These are phyloP conservation scores for Philonicus albiceps DNA, from an alignment of 2,888 invertebrate species.

Conservation along the genomic window DNA sequence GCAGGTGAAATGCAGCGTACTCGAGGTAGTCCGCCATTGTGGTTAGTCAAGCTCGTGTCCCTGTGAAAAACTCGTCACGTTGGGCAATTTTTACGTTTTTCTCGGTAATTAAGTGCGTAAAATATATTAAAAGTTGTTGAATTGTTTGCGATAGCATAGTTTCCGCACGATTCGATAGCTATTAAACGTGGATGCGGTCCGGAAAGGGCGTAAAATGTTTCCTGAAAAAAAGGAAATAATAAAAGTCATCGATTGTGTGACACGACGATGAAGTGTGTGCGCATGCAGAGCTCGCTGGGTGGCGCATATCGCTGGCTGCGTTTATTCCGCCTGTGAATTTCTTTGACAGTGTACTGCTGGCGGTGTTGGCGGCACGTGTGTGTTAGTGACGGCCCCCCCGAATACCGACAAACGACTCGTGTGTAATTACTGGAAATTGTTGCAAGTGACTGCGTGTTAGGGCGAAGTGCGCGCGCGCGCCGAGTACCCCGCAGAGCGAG, in stretches of 20 bases:
- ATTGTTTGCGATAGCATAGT: constrained; percentile 48
- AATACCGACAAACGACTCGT: neutral
- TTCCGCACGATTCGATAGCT: constrained; percentile 54
- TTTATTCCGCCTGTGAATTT: constrained; percentile 44
- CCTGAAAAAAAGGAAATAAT: constrained; percentile 57
- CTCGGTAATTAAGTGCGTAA: constrained; percentile 53
- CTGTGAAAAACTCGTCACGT: constrained; percentile 61
- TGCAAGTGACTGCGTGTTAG: neutral
- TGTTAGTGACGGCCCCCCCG: constrained; percentile 5
- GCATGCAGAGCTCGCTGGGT: constrained; percentile 51
- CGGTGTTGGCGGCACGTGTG: neutral
- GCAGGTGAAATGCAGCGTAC: constrained; percentile 41
- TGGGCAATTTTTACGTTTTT: constrained; percentile 58
- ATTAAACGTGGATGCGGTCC: constrained; percentile 52
- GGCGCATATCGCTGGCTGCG: constrained; percentile 51
- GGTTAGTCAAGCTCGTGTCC: constrained; percentile 63
- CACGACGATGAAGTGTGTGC: constrained; percentile 50
- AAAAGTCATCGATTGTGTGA: constrained; percentile 49
- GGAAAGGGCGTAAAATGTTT: constrained; percentile 57
- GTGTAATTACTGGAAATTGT: neutral
- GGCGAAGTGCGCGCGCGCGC: neutral
- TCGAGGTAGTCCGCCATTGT: constrained; percentile 58
- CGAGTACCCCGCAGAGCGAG: neutral
- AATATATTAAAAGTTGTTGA: constrained; percentile 56
- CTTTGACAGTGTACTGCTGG: constrained; percentile 2